Percentiles rank a stretch among this genome's conserved stretches.
These are phyloP conservation scores for Bombus waltoni DNA, from an alignment of 1,140 invertebrate genomes.

Conservation along the genomic window DNA sequence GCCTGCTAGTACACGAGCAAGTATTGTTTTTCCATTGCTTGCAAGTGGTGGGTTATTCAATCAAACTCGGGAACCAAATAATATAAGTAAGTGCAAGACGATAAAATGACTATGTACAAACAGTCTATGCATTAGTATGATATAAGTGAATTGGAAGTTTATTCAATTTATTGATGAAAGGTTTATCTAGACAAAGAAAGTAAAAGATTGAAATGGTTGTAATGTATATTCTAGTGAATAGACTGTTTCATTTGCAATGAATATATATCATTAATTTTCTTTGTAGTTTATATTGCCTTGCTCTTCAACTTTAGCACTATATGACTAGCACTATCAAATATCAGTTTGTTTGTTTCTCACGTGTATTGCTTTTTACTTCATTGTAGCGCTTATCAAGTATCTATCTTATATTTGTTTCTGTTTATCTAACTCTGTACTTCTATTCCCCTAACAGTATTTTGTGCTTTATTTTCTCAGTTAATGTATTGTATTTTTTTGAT, in stretches of 20 bases:
- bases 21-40: conserved; percentile 90
- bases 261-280: not conserved
- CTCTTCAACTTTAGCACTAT: conserved; percentile 7
- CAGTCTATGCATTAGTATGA: conserved; percentile 39
- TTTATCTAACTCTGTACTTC: conserved; percentile 7
- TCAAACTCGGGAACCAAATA: conserved; percentile 79
- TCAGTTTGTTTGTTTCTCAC: conserved; percentile 5
- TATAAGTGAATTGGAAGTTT: not conserved
- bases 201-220: not conserved
- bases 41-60: conserved; percentile 81
- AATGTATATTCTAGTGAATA: conserved; percentile 8
- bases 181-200: not conserved
- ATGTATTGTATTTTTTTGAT: not conserved
- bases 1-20: conserved; percentile 88
- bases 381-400: not conserved
- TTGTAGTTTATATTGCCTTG: conserved; percentile 24
- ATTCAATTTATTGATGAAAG: not conserved
- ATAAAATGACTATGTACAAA: conserved; percentile 6
- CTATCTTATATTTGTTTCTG: conserved; percentile 10
- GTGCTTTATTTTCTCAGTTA: not conserved
- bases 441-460: not conserved
- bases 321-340: not conserved
- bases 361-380: conserved; percentile 27
- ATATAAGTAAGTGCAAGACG: conserved; percentile 78
- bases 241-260: conserved; percentile 3